Percentiles rank a stretch among this genome's conserved stretches.
Evolutionary conservation across 1,140 invertebrate species (phyloP).

Genomic region (Diabrotica undecimpunctata): DNA sequence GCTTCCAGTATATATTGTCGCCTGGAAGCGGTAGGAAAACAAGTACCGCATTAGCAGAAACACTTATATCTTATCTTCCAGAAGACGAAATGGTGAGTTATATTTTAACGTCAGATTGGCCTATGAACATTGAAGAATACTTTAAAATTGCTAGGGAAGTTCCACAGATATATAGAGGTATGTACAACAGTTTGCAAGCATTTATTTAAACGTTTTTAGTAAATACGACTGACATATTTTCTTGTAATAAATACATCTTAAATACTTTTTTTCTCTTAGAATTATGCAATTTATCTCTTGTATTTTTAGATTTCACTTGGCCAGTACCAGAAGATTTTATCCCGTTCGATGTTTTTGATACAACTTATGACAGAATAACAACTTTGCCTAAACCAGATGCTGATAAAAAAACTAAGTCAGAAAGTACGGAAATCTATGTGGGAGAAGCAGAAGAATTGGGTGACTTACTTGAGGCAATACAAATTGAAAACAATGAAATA

Average conservation of each 20-base stretch:
- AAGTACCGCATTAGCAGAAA: too few species aligned
- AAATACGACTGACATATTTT: neutral
- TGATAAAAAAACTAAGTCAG: neutral
- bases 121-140: conserved; percentile 17
- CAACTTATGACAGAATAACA: conserved; percentile 22
- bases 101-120: conserved; percentile 22
- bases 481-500: too few species aligned
- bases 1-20: too few species aligned
- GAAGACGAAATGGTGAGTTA: conserved; percentile 27
- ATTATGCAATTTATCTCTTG: too few species aligned
- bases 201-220: too few species aligned
- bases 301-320: conserved; percentile 32
- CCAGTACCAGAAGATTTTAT: conserved; percentile 32
- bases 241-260: too few species aligned
- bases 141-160: conserved; percentile 20
- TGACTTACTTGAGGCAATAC: too few species aligned
- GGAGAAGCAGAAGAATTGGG: too few species aligned
- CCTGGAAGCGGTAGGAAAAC: too few species aligned
- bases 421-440: too few species aligned
- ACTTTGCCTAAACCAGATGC: conserved; percentile 25
- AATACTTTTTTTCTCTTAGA: neutral
- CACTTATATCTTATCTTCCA: conserved; percentile 8
- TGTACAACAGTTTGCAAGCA: too few species aligned
- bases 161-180: conserved; percentile 21
- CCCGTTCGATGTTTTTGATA: conserved; percentile 32